phyloP scores from a whole-genome alignment of 2,888 invertebrate species.

The Iphiclides podalirius region DNA sequence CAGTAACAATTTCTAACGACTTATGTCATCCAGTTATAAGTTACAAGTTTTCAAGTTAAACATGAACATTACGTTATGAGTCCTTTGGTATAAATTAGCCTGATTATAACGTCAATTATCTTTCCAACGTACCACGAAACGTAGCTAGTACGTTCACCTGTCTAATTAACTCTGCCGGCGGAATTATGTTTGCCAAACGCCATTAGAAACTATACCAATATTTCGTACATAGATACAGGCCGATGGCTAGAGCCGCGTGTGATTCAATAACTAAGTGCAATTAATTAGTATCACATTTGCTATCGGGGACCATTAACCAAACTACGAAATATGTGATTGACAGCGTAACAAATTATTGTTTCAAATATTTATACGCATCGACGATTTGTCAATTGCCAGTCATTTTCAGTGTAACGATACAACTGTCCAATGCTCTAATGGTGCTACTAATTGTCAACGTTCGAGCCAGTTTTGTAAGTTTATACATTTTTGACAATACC shows the following conservation, averaged over 20 bases:
- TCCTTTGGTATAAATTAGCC: no score
- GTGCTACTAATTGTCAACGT: not conserved
- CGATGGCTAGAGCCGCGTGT: not conserved
- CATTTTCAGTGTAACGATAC: not conserved
- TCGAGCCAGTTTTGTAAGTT: no score
- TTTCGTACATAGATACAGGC: slow-evolving; percentile 20
- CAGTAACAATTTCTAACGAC: no score
- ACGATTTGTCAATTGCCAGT: not conserved
- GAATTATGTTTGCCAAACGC: slow-evolving; percentile 25
- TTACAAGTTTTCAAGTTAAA: no score
- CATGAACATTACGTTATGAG: no score
- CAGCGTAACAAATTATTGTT: slow-evolving; percentile 3
- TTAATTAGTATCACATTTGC: slow-evolving; percentile 35
- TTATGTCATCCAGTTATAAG: no score
- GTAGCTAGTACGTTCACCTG: slow-evolving; percentile 3
- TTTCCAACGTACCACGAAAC: not conserved
- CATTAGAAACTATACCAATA: slow-evolving; percentile 20
- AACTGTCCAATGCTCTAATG: not conserved
- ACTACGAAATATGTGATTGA: slow-evolving; percentile 6
- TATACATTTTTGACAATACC: no score
- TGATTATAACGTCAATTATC: not conserved
- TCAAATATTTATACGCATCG: slow-evolving; percentile 3
- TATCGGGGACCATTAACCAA: slow-evolving; percentile 5
- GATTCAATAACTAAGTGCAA: slow-evolving; percentile 33
- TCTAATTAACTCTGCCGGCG: slow-evolving; percentile 26